A percentile compares a stretch with the other conserved stretches of the same genome.
Evolutionary conservation across 30 jellyfish, hydroid and myxozoan genomes (phyloP).

Genomic region (Cassiopea andromeda): DNA sequence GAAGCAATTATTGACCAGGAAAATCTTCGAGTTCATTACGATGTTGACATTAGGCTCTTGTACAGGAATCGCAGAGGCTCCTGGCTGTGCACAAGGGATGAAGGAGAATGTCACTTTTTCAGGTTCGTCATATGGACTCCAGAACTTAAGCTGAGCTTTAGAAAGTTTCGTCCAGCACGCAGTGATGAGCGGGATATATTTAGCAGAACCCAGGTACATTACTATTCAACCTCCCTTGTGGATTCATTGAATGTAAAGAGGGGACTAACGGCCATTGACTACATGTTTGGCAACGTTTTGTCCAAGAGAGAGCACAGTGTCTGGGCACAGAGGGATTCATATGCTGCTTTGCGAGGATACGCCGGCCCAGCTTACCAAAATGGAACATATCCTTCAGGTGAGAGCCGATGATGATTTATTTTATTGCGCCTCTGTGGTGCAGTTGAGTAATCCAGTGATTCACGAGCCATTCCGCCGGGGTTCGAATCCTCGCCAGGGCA

Average conservation of each 20-base stretch:
- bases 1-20: slow-evolving; percentile 75
- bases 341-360: slow-evolving; percentile 74
- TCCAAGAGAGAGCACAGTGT: slow-evolving; percentile 67
- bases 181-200: slow-evolving; percentile 52
- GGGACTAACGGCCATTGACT: slow-evolving; percentile 86
- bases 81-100: slow-evolving; percentile 51
- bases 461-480: too few species aligned
- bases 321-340: slow-evolving; percentile 93
- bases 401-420: not conserved
- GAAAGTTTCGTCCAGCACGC: slow-evolving; percentile 42
- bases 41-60: slow-evolving; percentile 55
- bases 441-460: too few species aligned
- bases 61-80: slow-evolving; percentile 64
- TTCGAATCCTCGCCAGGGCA: too few species aligned
- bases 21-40: slow-evolving; percentile 55
- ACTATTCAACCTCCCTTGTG: slow-evolving; percentile 75
- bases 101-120: slow-evolving; percentile 66
- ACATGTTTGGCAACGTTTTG: slow-evolving; percentile 75
- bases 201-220: slow-evolving; percentile 47
- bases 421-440: too few species aligned
- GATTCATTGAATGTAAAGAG: slow-evolving; percentile 56
- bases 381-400: slow-evolving; percentile 73
- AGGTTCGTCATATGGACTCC: slow-evolving; percentile 95
- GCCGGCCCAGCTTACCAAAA: slow-evolving; percentile 62
- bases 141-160: slow-evolving; percentile 72